phyloP scores from a whole-genome alignment of 2,797 vertebrate genomes.

The Gallirallus australis region DNA sequence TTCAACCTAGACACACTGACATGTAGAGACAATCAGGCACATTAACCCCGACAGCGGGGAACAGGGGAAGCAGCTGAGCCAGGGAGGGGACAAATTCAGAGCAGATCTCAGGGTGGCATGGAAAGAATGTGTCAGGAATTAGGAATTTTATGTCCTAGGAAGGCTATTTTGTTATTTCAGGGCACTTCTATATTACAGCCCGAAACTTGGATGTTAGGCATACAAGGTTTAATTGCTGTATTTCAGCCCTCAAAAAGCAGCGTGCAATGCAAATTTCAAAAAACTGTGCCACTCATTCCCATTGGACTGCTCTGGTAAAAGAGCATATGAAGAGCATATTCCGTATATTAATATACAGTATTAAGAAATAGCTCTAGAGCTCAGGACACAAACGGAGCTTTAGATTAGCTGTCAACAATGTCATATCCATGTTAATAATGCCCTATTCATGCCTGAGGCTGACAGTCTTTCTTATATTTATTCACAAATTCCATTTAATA shows the following conservation, averaged over 20 bases:
- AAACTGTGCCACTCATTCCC: background rate
- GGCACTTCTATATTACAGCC: background rate
- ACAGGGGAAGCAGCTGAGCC: background rate
- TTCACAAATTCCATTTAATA: conserved; percentile 71
- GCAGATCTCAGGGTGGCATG: background rate
- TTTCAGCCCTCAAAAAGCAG: background rate
- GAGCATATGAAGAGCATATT: background rate
- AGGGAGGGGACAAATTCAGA: background rate
- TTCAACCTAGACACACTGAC: background rate
- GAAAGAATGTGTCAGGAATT: background rate
- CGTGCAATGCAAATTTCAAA: background rate
- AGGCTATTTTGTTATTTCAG: background rate
- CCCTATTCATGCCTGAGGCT: conserved; percentile 63
- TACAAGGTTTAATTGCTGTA: background rate
- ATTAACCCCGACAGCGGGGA: background rate
- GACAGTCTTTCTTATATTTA: conserved; percentile 69
- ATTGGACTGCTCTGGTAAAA: background rate
- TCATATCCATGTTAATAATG: conserved; percentile 66
- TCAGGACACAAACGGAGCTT: conserved; percentile 59
- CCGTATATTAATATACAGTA: background rate
- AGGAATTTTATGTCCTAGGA: background rate
- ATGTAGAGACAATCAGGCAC: background rate
- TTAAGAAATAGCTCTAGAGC: conserved; percentile 21
- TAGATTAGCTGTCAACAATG: conserved; percentile 71
- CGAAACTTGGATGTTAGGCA: background rate